These are phyloP conservation scores for Zonotrichia leucophrys DNA, from an alignment of 2,113 vertebrate genomes.

Conservation along the genomic window DNA sequence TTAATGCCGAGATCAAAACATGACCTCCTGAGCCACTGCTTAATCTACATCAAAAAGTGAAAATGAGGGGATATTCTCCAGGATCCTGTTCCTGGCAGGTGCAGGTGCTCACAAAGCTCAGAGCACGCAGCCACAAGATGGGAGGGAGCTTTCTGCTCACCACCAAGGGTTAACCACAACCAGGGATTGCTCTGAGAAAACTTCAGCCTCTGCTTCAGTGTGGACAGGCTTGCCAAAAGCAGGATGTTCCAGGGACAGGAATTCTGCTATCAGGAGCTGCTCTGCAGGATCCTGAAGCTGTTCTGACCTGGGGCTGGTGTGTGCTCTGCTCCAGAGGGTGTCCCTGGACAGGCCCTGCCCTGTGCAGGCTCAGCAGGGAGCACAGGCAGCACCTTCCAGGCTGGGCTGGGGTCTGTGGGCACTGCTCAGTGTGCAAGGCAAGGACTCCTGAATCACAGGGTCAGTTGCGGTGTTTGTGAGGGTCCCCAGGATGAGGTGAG, in stretches of 20 bases:
- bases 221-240: background rate
- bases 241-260: background rate
- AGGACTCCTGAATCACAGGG: background rate
- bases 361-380: background rate
- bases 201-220: background rate
- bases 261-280: background rate
- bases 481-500: too few species aligned
- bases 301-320: background rate
- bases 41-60: background rate
- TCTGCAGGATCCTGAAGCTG: background rate
- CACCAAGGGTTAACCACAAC: background rate
- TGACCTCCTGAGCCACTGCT: background rate
- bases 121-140: background rate
- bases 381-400: background rate
- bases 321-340: background rate
- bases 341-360: background rate
- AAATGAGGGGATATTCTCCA: background rate
- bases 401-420: rapidly evolving
- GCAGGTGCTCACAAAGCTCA: background rate
- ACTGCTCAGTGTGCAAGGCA: background rate
- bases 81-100: background rate
- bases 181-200: background rate
- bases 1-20: background rate
- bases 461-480: background rate
- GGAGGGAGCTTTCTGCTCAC: background rate